phyloP scores from a whole-genome alignment of 2,113 vertebrate species.

The Tringa solitaria region DNA sequence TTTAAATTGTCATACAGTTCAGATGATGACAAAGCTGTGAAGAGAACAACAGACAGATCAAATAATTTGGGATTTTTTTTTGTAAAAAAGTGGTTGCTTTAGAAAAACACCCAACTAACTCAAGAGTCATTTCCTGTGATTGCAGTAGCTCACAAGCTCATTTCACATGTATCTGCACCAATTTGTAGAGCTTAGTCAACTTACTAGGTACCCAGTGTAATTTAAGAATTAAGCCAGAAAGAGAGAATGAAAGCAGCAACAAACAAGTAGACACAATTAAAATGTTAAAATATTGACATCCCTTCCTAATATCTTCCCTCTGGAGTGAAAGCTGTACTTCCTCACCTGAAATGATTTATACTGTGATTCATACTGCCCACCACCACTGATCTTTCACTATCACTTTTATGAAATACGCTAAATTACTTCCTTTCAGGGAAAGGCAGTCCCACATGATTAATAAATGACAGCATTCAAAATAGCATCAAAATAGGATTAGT shows the following conservation, averaged over 20 bases:
- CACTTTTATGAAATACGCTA: background rate
- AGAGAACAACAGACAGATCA: background rate
- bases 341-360: background rate
- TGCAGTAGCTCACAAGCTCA: background rate
- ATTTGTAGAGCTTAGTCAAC: conserved; percentile 2
- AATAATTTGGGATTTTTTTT: background rate
- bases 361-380: background rate
- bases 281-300: background rate
- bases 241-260: background rate
- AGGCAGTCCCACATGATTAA: background rate
- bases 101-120: background rate
- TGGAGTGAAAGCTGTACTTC: background rate
- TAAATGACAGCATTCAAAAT: background rate
- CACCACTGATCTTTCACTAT: background rate
- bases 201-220: background rate
- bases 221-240: background rate
- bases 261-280: background rate
- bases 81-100: background rate
- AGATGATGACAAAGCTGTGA: background rate
- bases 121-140: background rate
- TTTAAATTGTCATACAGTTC: background rate
- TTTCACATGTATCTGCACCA: background rate
- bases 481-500: background rate
- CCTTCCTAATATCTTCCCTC: background rate
- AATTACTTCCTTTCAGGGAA: background rate